Evolutionary conservation across 2,888 invertebrate genomes (phyloP).

Genomic region (Leptinotarsa tumamoca): DNA sequence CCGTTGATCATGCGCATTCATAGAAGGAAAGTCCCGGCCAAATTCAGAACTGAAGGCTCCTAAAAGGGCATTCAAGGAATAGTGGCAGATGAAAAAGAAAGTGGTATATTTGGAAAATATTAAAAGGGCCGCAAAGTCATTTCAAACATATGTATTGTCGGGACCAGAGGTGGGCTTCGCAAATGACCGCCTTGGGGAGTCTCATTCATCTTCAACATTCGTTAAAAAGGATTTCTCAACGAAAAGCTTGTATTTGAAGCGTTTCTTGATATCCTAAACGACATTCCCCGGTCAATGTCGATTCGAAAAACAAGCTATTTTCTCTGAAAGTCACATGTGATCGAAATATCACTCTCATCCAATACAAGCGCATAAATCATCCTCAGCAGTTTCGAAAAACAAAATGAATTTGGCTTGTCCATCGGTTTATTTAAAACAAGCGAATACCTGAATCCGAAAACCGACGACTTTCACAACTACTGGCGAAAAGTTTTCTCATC

Average conservation of each 20-base stretch:
- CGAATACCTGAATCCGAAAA: constrained; percentile 26
- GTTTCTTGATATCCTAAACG: background rate
- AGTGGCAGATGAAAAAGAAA: too few species aligned
- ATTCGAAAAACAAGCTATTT: constrained; percentile 3
- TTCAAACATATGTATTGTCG: background rate
- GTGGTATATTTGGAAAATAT: too few species aligned
- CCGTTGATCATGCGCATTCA: too few species aligned
- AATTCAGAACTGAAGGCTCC: too few species aligned
- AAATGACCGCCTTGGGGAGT: too few species aligned
- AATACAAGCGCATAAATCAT: constrained; percentile 15
- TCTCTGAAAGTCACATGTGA: background rate
- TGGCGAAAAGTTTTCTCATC: constrained; percentile 13
- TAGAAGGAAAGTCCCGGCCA: too few species aligned
- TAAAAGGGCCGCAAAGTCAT: background rate
- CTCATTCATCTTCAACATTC: too few species aligned
- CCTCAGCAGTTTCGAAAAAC: constrained; percentile 21
- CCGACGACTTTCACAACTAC: constrained; percentile 24
- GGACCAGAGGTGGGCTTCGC: too few species aligned
- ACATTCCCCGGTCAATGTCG: background rate
- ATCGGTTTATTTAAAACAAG: constrained; percentile 23
- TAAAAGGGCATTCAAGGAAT: too few species aligned
- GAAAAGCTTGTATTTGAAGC: background rate
- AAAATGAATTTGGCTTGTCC: constrained; percentile 16
- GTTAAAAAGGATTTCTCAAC: too few species aligned
- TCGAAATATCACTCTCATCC: background rate